Evolutionary conservation across 2,113 vertebrate genomes (phyloP).

Genomic region (Xenopus borealis): DNA sequence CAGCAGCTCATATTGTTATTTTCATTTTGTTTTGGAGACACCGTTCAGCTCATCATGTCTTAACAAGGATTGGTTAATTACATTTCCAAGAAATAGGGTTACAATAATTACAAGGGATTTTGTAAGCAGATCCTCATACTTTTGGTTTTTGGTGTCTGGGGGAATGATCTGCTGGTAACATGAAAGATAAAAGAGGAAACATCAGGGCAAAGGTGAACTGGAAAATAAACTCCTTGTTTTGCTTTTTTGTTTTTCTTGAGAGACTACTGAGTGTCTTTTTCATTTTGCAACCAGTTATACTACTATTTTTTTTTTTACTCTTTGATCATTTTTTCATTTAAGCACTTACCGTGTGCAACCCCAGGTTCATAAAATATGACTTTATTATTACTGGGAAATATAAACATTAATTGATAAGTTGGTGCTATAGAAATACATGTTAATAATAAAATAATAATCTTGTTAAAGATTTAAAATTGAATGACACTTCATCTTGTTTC

Average conservation of each 20-base stretch:
- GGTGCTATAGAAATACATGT: no score
- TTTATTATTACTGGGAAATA: no score
- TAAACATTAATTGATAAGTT: no score
- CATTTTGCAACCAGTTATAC: no score
- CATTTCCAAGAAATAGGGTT: conserved; percentile 27
- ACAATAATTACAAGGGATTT: conserved; percentile 20
- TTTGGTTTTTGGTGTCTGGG: conserved; percentile 2
- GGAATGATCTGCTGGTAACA: conserved; percentile 6
- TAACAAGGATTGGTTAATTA: conserved; percentile 29
- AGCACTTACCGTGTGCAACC: no score
- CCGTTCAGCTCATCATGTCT: conserved; percentile 24
- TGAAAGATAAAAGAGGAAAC: conserved; percentile 15
- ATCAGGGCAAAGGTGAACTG: not conserved
- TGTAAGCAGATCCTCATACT: conserved; percentile 11
- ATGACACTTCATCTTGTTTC: no score
- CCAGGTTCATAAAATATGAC: no score
- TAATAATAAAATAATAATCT: no score
- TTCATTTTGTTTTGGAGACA: conserved; percentile 30
- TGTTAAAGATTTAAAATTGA: no score
- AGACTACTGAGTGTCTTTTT: not conserved
- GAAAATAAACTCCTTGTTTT: no score
- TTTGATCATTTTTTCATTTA: no score
- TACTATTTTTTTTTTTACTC: no score
- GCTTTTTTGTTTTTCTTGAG: not conserved
- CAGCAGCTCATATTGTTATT: conserved; percentile 20